Base-by-base conservation (phyloP, 2,113 vertebrate genomes). In the Scophthalmus maximus region DNA sequence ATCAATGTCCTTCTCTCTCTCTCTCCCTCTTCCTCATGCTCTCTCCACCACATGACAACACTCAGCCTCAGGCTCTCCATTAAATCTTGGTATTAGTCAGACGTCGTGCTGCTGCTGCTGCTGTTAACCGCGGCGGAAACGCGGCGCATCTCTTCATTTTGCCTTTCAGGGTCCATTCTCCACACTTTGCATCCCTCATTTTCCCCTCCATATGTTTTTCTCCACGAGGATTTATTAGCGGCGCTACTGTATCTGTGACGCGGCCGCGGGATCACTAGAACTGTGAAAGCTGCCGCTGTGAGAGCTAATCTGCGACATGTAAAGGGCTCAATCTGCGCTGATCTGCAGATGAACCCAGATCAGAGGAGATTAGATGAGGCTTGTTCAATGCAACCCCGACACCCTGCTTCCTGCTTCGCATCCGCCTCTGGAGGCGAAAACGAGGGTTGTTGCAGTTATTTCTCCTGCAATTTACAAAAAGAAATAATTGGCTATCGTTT, bases 321-420 rank as follows among this genome's bases (percentile, higher is more conserved):
- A 67, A 83, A 76, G 64, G 38, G 56, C 68, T 73, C 71, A 87
- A 83, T 85, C 71, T 77, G 47, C 79, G 79, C 67, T 85, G 84
- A 87, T 89, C 74, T 79, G 62, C 53, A 66, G 71, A 79, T 81
- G 82, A 84, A 79, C 68, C 32, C 50, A 80, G 76, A 81, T 86
- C 76, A 76, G 32, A 79, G 36, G 59, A 57, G 79, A 89, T 87
- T 87, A 85, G 76, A 84, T 73, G 20, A 70, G 64, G 34, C 68
- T 73, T 76, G 66, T 75, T 78, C 22, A 61, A 71, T 53, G 4
- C 30, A 20, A 26, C 25, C 32, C 61, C 0, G 49, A 38, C 49
- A 52, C 49, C 27, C 22, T 1, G 26, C 60, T 18, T 34, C 49
- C 30, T 38, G 44, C 27, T 3, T 46, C 9, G 27, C 60, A 26